Percentiles rank a stretch among this genome's conserved stretches.
Evolutionary conservation across 2,797 vertebrate species (phyloP).

Genomic region (Lithobates pipiens): DNA sequence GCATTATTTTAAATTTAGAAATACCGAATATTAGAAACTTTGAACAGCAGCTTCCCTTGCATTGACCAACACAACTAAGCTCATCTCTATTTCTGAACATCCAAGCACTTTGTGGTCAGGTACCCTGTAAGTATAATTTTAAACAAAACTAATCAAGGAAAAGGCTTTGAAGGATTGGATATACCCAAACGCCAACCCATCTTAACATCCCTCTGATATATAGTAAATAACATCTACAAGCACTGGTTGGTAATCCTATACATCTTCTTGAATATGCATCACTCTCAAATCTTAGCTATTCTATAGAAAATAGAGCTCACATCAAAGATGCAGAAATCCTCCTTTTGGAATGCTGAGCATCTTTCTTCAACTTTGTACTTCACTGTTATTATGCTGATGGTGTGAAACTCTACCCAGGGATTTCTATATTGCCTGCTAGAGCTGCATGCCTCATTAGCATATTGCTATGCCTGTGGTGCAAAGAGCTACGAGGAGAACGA

Average conservation of each 20-base stretch:
- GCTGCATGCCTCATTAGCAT: conserved; percentile 46
- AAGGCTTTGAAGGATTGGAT: no score
- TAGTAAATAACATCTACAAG: neutral
- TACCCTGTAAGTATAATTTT: no score
- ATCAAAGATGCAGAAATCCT: conserved; percentile 23
- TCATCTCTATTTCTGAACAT: no score
- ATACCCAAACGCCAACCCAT: no score
- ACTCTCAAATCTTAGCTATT: neutral
- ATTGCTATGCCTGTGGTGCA: conserved; percentile 31
- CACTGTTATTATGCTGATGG: conserved; percentile 47
- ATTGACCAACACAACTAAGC: no score
- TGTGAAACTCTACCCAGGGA: conserved; percentile 35
- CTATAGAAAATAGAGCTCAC: conserved; percentile 14
- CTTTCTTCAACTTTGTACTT: conserved; percentile 38
- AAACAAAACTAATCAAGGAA: no score
- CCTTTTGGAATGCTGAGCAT: conserved; percentile 37
- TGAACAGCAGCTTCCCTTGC: no score
- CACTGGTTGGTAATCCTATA: neutral
- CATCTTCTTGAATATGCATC: conserved; percentile 26
- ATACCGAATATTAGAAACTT: no score
- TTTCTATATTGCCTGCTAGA: conserved; percentile 39
- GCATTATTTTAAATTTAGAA: no score
- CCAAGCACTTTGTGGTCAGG: no score
- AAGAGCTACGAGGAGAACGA: neutral
- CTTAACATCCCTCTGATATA: neutral